phyloP scores from a whole-genome alignment of 2,888 invertebrate genomes.

The Thereva unica region DNA sequence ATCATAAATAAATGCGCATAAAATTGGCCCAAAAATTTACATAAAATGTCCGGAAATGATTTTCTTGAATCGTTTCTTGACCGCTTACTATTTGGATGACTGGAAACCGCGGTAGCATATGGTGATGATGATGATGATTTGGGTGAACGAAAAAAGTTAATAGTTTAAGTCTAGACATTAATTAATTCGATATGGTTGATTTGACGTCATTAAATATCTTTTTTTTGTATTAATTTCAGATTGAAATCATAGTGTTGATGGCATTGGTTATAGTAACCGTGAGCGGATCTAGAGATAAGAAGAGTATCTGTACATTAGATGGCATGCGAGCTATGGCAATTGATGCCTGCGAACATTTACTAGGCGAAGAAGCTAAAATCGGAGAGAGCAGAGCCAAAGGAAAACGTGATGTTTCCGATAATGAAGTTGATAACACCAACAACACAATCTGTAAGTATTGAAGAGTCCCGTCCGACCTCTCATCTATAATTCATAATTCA shows the following conservation, averaged over 20 bases:
- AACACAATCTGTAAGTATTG: conserved; percentile 7
- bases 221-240: conserved; percentile 15
- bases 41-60: too few relatives aligned
- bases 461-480: too few relatives aligned
- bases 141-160: too few relatives aligned
- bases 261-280: conserved; percentile 1
- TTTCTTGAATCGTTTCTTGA: too few relatives aligned
- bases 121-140: too few relatives aligned
- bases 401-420: conserved; percentile 24
- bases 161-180: too few relatives aligned
- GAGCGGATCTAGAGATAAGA: conserved; percentile 1
- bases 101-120: too few relatives aligned
- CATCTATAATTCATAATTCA: too few relatives aligned
- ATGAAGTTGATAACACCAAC: conserved; percentile 18
- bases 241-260: conserved; percentile 1
- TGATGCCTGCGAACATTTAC: conserved; percentile 36
- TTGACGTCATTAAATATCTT: neutral
- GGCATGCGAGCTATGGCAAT: conserved; percentile 33
- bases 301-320: conserved; percentile 32
- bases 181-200: neutral
- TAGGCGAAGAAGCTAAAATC: conserved; percentile 7
- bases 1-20: too few relatives aligned
- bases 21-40: too few relatives aligned
- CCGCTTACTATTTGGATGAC: too few relatives aligned
- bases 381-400: conserved; percentile 16